These are phyloP conservation scores for Pantherophis guttatus DNA, from an alignment of 2,113 vertebrate species.

Conservation along the genomic window DNA sequence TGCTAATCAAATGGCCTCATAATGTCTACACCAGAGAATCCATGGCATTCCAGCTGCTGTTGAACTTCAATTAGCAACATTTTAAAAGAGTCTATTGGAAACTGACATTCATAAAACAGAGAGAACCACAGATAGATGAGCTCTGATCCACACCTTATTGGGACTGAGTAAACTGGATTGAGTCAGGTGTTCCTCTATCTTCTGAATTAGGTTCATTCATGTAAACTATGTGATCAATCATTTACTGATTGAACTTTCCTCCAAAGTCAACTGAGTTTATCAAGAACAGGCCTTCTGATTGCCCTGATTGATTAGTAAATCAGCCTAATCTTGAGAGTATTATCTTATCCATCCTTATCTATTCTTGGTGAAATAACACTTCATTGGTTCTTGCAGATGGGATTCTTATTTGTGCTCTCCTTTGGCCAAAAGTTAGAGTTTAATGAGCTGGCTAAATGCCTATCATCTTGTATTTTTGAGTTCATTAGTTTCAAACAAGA, in stretches of 20 bases:
- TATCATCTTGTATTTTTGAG: background rate
- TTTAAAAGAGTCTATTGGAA: background rate
- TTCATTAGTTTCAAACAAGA: background rate
- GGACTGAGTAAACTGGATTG: background rate
- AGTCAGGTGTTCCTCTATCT: background rate
- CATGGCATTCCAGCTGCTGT: background rate
- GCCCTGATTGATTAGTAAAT: background rate
- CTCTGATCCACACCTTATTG: background rate
- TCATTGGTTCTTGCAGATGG: background rate
- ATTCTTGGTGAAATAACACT: background rate
- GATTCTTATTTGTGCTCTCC: background rate
- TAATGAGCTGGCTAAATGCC: background rate
- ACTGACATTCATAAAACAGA: background rate
- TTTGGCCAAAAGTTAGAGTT: background rate
- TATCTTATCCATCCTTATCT: background rate
- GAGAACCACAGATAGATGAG: background rate
- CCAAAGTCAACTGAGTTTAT: background rate
- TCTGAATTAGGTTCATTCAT: background rate
- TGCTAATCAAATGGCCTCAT: background rate
- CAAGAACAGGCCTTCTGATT: background rate
- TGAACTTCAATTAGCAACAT: background rate
- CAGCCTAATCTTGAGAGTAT: background rate
- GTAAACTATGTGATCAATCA: background rate
- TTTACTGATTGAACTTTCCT: background rate
- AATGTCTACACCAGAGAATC: background rate